phyloP scores from a whole-genome alignment of 2,113 vertebrate species.

The Heptranchias perlo region DNA sequence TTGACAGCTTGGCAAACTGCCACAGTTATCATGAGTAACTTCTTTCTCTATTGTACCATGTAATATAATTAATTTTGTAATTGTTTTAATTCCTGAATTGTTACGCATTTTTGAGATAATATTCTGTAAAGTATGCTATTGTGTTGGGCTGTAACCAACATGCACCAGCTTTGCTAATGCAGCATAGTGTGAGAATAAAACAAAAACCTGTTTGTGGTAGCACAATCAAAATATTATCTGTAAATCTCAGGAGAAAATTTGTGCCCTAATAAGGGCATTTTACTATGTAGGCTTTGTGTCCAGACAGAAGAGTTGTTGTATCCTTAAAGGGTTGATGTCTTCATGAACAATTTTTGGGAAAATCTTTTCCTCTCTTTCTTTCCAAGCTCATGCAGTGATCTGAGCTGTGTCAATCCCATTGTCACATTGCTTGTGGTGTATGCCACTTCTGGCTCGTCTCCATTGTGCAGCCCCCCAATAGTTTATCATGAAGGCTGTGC shows the following conservation, averaged over 20 bases:
- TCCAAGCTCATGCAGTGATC: not conserved
- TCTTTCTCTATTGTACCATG: not conserved
- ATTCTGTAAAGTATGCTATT: not conserved
- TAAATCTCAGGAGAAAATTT: not conserved
- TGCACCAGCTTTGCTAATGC: not conserved
- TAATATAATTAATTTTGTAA: not conserved
- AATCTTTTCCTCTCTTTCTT: not conserved
- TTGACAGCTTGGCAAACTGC: conserved; percentile 5
- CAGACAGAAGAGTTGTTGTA: not conserved
- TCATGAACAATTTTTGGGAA: not conserved
- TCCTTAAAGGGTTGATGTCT: not conserved
- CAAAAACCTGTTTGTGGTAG: not conserved
- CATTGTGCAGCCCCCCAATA: not conserved
- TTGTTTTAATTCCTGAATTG: not conserved
- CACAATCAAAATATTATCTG: not conserved
- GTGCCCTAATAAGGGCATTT: not conserved
- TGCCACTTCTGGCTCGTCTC: not conserved
- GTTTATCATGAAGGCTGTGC: not conserved
- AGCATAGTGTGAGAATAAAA: not conserved
- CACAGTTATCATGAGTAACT: not conserved
- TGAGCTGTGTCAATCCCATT: not conserved
- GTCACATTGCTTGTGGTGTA: not conserved
- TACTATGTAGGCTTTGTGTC: not conserved
- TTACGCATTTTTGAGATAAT: not conserved
- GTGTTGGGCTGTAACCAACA: not conserved